These are phyloP conservation scores for Ceramica pisi DNA, from an alignment of 2,888 invertebrate species.

Conservation along the genomic window DNA sequence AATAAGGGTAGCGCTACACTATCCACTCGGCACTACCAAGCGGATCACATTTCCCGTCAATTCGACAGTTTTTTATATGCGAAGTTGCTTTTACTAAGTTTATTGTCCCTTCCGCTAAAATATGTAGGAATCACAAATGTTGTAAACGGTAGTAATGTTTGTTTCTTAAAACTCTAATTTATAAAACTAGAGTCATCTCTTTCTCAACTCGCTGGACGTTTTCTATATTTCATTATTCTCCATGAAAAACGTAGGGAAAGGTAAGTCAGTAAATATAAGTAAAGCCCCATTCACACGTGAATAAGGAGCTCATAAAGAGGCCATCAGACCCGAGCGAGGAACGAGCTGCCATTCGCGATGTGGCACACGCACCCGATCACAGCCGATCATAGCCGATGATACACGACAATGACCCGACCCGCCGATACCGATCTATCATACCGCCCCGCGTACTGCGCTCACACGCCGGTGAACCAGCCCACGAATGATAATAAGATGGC, in stretches of 20 bases:
- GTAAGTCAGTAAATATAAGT: slow-evolving; percentile 2
- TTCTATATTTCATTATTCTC: neutral
- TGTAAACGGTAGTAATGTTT: neutral
- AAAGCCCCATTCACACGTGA: slow-evolving; percentile 20
- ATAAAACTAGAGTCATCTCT: too few species aligned
- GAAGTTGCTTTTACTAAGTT: too few species aligned
- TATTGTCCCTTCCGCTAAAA: too few species aligned
- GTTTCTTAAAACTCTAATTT: neutral
- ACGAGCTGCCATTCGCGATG: neutral
- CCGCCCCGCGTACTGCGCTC: slow-evolving; percentile 8
- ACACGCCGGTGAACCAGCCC: neutral
- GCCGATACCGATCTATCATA: slow-evolving; percentile 3
- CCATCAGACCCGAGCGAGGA: neutral
- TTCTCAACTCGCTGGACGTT: neutral
- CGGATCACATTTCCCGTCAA: neutral
- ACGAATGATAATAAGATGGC: slow-evolving; percentile 18
- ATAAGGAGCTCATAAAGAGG: slow-evolving; percentile 21
- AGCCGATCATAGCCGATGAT: slow-evolving; percentile 11
- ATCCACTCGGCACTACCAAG: neutral
- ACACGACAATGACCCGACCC: slow-evolving; percentile 16
- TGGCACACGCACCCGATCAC: slow-evolving; percentile 20
- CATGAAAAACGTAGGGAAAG: neutral
- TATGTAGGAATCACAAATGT: too few species aligned
- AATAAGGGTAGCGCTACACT: slow-evolving; percentile 33
- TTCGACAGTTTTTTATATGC: neutral